A percentile compares a stretch with the other conserved stretches of the same genome.
Evolutionary conservation across 2,113 vertebrate genomes (phyloP).

Genomic region (Proteles cristata): DNA sequence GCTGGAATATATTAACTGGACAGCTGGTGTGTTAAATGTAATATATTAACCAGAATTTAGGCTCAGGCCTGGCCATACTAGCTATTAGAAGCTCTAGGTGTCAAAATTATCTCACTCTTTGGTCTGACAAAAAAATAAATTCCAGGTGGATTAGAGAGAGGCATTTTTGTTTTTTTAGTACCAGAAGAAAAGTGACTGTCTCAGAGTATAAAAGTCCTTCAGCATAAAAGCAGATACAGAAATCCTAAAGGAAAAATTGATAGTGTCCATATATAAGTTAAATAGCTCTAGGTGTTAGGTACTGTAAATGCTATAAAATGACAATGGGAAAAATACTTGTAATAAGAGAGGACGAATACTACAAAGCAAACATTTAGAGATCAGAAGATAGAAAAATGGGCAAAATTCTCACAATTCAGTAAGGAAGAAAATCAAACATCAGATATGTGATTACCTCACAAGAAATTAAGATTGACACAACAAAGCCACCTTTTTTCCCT

Average conservation of each 20-base stretch:
- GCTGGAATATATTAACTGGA: conserved; percentile 59
- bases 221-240: conserved; percentile 11
- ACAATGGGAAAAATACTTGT: background rate
- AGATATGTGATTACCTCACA: background rate
- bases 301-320: background rate
- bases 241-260: conserved; percentile 1
- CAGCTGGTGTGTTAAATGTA: conserved; percentile 27
- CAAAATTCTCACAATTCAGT: background rate
- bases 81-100: background rate
- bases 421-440: conserved; percentile 34
- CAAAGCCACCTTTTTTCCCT: background rate
- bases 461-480: background rate
- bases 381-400: background rate
- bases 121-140: conserved; percentile 17
- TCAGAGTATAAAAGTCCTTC: background rate
- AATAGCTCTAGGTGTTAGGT: conserved; percentile 22
- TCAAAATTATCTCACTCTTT: background rate
- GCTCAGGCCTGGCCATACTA: background rate
- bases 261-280: background rate
- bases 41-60: conserved; percentile 57
- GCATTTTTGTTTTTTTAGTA: background rate
- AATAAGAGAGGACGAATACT: background rate
- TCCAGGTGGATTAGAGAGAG: background rate
- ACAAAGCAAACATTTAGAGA: background rate
- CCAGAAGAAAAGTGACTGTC: conserved; percentile 22